phyloP scores from a whole-genome alignment of 2,888 invertebrate genomes.

The Zaprionus obscuricornis region DNA sequence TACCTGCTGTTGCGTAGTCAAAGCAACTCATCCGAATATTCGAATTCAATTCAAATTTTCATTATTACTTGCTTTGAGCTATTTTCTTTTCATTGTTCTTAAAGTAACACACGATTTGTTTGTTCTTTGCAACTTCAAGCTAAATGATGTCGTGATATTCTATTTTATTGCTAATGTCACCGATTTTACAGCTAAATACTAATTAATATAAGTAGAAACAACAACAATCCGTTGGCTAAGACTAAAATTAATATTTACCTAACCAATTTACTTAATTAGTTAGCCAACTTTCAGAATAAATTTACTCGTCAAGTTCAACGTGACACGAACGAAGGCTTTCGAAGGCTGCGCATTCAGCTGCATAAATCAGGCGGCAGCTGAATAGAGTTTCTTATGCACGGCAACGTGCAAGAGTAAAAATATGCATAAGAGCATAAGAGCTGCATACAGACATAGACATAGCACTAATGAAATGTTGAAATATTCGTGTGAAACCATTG shows the following conservation, averaged over 20 bases:
- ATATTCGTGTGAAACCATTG: neutral
- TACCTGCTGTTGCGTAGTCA: too few species aligned
- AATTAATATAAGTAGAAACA: neutral
- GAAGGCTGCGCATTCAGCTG: slow-evolving; percentile 38
- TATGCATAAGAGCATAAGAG: neutral
- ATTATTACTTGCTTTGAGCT: slow-evolving; percentile 58
- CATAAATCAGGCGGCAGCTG: slow-evolving; percentile 50
- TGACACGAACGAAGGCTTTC: neutral
- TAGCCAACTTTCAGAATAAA: slow-evolving; percentile 17
- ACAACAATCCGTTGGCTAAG: neutral
- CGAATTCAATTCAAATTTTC: slow-evolving; percentile 61
- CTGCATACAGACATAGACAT: neutral
- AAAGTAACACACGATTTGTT: too few species aligned
- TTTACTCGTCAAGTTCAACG: slow-evolving; percentile 34
- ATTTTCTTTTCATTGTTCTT: too few species aligned
- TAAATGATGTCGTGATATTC: slow-evolving; percentile 1
- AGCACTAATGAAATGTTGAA: too few species aligned
- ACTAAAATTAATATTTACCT: slow-evolving; percentile 39
- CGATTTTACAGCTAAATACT: slow-evolving; percentile 33
- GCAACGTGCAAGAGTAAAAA: slow-evolving; percentile 16
- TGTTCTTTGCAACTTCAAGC: slow-evolving; percentile 13
- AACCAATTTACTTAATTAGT: slow-evolving; percentile 49
- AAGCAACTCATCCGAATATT: slow-evolving; percentile 20
- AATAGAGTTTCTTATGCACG: slow-evolving; percentile 49
- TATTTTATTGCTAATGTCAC: slow-evolving; percentile 39